Base-by-base conservation (phyloP, 2,888 invertebrate species). In the Parochlus steinenii region DNA sequence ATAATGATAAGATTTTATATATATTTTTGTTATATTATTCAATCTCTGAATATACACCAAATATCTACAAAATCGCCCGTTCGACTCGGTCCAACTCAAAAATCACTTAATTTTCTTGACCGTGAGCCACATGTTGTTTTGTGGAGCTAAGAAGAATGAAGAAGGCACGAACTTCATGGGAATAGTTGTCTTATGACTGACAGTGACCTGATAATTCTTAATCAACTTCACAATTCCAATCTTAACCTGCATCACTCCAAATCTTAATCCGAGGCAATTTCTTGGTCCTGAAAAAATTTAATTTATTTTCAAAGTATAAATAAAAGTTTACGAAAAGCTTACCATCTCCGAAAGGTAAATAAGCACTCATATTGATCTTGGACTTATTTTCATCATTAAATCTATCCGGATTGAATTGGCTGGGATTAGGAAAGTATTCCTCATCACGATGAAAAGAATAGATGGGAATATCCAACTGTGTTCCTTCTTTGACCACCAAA, bases 401-500 rank as follows among this genome's bases (percentile, higher is more conserved):
- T 37, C 61, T 39, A 38, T 54, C 54, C 4, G 55, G 55, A 43
- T 53, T 50, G 40, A 54, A 55, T 18, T 42, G 44, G 3, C 57
- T 50, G 0, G 62, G 62, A 25, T 62, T 50, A 1, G 55, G 52
- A 41, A 51, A 62, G 41, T 52, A 54, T 25, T 56, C 43, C 2
- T 55, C 51, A 42, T 61, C 55, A 14, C 45, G 45, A 28, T 62
- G 62, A n/a, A 61, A 43, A 7, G 45, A 48, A 34, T 38, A 39
- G 5, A 48, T 44, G 5, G 53, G 52, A 8, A 53, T 44, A 5
- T 37, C 7, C 4, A 42, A 15, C 12, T 37, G 44, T 1, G 60
- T 61, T 1, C 61, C 63, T 40, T 60, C 52, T 30, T 63, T 62
- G 40, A 63, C 56, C 4, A 53, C 45, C 35, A 62, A 45, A 23